Percentiles rank a stretch among this genome's conserved stretches.
These are phyloP conservation scores for Lordiphosa mommai DNA, from an alignment of 1,140 invertebrate genomes.

Conservation along the genomic window DNA sequence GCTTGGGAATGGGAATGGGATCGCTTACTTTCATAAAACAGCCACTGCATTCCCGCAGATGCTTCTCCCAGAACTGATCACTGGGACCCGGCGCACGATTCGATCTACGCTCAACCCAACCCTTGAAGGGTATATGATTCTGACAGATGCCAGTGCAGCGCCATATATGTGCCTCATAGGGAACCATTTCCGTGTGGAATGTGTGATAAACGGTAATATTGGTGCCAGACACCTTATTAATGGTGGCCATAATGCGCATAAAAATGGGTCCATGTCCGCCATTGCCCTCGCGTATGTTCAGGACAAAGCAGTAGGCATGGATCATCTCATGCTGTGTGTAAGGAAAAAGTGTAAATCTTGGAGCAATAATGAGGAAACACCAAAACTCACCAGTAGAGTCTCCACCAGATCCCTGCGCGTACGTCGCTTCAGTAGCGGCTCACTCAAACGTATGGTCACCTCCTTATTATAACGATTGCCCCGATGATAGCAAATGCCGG, in stretches of 20 bases:
- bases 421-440: conserved; percentile 93
- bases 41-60: conserved; percentile 91
- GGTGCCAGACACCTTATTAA: conserved; percentile 92
- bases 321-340: conserved; percentile 98
- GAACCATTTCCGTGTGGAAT: conserved; percentile 92
- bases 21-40: conserved; percentile 88
- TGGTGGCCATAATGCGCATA: conserved; percentile 94
- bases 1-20: conserved; percentile 4
- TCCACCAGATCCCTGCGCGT: conserved; percentile 96
- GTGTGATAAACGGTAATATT: conserved; percentile 95
- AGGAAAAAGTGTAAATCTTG: no score
- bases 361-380: no score
- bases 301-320: conserved; percentile 97
- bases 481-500: conserved; percentile 84
- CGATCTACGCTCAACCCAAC: conserved; percentile 87
- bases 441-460: conserved; percentile 92
- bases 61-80: conserved; percentile 94
- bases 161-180: conserved; percentile 96
- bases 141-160: conserved; percentile 94
- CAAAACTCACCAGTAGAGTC: conserved; percentile 91
- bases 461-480: conserved; percentile 89
- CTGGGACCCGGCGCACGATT: conserved; percentile 92
- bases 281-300: conserved; percentile 88
- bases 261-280: conserved; percentile 98
- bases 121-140: conserved; percentile 89